phyloP scores from a whole-genome alignment of 2,113 vertebrate genomes.

The Murina feae region DNA sequence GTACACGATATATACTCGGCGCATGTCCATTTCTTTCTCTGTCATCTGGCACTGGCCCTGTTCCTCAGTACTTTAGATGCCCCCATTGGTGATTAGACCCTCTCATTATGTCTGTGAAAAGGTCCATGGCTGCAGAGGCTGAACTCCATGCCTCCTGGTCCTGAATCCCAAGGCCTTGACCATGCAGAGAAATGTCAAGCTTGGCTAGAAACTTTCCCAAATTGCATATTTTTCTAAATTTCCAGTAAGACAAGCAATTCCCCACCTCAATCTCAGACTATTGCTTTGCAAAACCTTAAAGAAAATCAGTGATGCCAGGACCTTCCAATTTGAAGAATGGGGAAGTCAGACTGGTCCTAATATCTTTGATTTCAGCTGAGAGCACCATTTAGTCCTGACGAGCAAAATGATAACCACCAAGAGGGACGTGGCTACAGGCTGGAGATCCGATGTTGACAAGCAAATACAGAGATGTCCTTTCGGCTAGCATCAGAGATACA shows the following conservation, averaged over 20 bases:
- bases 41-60: not conserved
- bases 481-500: not conserved
- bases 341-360: not conserved
- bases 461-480: not conserved
- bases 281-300: conserved; percentile 9
- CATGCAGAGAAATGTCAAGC: conserved; percentile 28
- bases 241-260: conserved; percentile 38
- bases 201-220: conserved; percentile 24
- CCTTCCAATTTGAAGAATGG: conserved; percentile 40
- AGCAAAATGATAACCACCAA: not conserved
- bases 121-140: not conserved
- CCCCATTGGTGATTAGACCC: not conserved
- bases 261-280: not conserved
- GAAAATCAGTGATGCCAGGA: conserved; percentile 5
- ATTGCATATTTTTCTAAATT: conserved; percentile 37
- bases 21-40: not conserved
- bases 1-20: not conserved
- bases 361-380: conserved; percentile 14
- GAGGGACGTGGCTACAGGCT: not conserved
- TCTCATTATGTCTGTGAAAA: not conserved
- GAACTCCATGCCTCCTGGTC: not conserved
- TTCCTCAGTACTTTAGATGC: not conserved
- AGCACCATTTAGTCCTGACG: not conserved
- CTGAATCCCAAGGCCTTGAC: not conserved
- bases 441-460: not conserved